A percentile compares a stretch with the other conserved stretches of the same genome.
phyloP scores from a whole-genome alignment of 2,888 invertebrate genomes.

The Drosophila monieri region DNA sequence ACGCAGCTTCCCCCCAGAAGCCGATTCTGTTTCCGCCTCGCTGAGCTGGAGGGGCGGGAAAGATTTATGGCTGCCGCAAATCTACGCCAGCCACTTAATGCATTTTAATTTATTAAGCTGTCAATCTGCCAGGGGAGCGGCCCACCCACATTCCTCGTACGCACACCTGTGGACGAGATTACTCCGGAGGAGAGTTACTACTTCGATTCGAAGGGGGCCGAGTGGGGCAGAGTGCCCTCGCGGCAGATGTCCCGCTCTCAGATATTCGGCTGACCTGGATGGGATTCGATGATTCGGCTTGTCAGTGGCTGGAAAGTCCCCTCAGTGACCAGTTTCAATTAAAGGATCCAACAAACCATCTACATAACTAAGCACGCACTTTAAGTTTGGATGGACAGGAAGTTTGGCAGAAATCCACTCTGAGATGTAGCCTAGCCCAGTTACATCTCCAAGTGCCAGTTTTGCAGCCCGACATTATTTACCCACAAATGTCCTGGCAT shows the following conservation, averaged over 20 bases:
- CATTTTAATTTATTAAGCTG: constrained; percentile 79
- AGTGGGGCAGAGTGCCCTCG: constrained; percentile 1
- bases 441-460: background rate
- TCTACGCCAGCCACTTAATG: constrained; percentile 72
- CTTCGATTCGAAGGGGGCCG: background rate
- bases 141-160: constrained; percentile 3
- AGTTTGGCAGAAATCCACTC: too few relatives aligned
- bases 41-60: constrained; percentile 43
- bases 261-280: background rate
- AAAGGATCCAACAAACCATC: constrained; percentile 11
- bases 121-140: constrained; percentile 54
- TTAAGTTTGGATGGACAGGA: too few relatives aligned
- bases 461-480: background rate
- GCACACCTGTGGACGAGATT: constrained; percentile 12
- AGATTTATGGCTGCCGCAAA: constrained; percentile 75
- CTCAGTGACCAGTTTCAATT: constrained; percentile 43
- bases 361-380: constrained; percentile 2
- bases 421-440: background rate
- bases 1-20: constrained; percentile 10
- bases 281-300: constrained; percentile 9
- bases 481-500: background rate
- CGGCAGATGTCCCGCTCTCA: background rate
- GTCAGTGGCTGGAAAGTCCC: constrained; percentile 19
- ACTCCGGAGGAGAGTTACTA: constrained; percentile 10
- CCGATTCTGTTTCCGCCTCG: constrained; percentile 8